phyloP scores from a whole-genome alignment of 1,140 invertebrate genomes.

The Polypedilum pembai region DNA sequence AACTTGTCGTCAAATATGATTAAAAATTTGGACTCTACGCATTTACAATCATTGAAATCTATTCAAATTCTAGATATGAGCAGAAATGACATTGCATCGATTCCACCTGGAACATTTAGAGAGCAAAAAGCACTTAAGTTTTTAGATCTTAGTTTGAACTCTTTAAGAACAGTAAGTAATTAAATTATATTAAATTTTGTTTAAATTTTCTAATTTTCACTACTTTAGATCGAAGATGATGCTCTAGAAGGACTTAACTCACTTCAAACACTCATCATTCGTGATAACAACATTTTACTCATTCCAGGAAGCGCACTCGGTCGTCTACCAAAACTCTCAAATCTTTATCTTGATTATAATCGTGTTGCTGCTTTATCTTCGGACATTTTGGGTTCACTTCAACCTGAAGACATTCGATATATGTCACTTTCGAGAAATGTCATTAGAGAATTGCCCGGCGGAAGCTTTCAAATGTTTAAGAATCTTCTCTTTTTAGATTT shows the following conservation, averaged over 20 bases:
- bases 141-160: slow-evolving; percentile 77
- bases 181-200: slow-evolving; percentile 29
- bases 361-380: slow-evolving; percentile 74
- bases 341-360: slow-evolving; percentile 76
- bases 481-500: slow-evolving; percentile 66
- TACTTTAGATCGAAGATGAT: slow-evolving; percentile 70
- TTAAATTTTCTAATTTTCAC: slow-evolving; percentile 31
- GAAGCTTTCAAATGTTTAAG: slow-evolving; percentile 70
- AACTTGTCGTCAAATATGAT: slow-evolving; percentile 79
- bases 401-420: slow-evolving; percentile 42
- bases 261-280: slow-evolving; percentile 68
- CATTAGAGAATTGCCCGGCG: slow-evolving; percentile 72
- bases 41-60: slow-evolving; percentile 55
- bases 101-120: slow-evolving; percentile 71
- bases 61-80: slow-evolving; percentile 74
- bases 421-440: slow-evolving; percentile 71
- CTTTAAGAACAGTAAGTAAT: slow-evolving; percentile 66
- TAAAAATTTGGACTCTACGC: slow-evolving; percentile 59
- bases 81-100: slow-evolving; percentile 71
- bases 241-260: slow-evolving; percentile 71
- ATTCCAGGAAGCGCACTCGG: slow-evolving; percentile 72
- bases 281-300: slow-evolving; percentile 79
- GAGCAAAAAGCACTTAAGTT: slow-evolving; percentile 60
- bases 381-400: slow-evolving; percentile 61
- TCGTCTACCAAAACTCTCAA: slow-evolving; percentile 61